Conservation (phyloP, 2,888 invertebrate genomes). For the Erpobdella octoculata region DNA sequence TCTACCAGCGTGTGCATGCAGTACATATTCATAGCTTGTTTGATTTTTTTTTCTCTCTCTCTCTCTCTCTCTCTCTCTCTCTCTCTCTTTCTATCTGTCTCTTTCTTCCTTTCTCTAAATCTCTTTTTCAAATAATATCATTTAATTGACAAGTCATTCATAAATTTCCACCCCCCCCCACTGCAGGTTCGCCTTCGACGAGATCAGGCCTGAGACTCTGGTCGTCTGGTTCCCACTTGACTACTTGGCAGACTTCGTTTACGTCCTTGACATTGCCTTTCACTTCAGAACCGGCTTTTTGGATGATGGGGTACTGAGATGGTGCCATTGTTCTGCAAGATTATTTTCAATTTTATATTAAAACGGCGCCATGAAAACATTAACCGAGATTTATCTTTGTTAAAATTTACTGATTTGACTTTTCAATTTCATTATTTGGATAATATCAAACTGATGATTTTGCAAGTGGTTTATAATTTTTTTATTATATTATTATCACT, state of each 20-base stretch:
- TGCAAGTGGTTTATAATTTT: no score
- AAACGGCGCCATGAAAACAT: no score
- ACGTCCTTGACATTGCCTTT: slow-evolving; percentile 89
- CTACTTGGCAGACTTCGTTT: slow-evolving; percentile 90
- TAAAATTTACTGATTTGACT: no score
- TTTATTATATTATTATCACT: no score
- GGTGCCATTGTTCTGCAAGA: neutral
- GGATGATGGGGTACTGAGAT: slow-evolving; percentile 74
- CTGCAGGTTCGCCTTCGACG: slow-evolving; percentile 79
- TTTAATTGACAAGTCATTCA: neutral
- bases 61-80: slow-evolving; percentile 5
- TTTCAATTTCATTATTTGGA: no score
- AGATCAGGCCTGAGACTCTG: slow-evolving; percentile 75
- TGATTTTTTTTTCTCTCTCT: slow-evolving; percentile 1
- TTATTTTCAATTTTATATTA: neutral
- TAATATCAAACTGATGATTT: no score
- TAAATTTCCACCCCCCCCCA: neutral
- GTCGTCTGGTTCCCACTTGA: slow-evolving; percentile 93
- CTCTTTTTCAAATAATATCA: neutral
- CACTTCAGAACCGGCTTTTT: slow-evolving; percentile 78
- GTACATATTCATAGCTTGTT: no score
- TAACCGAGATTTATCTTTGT: no score
- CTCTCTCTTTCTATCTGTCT: no score
- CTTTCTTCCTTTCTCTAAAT: neutral
- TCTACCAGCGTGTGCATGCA: no score